Base-by-base conservation (phyloP, 2,113 vertebrate species). In the Alligator mississippiensis region DNA sequence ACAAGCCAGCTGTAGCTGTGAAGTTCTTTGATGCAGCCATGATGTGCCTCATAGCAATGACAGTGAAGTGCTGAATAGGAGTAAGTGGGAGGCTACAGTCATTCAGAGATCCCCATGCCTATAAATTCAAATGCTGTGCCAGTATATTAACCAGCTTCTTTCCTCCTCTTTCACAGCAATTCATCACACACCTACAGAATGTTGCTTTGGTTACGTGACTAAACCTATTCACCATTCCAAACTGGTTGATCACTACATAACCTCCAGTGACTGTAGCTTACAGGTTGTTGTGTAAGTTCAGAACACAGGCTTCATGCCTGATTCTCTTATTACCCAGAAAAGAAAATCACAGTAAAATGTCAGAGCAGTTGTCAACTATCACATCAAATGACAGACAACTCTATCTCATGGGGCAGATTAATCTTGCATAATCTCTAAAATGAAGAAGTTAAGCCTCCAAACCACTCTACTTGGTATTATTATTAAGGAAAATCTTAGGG, bases 261-360 rank as follows among this genome's bases (percentile, higher is more conserved):
- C 76, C 21, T 8, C n/a, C 57, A 7, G 4, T 3, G 34, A 47
- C 5, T 86, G 84, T 25, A 13, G 15, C 3, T 16, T 59, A 21
- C 19, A 28, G 13, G 76, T 76, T 24, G 25, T 70, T 15, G 84
- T 86, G 84, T 86, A 59, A 86, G 84, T 86, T 78, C 6, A 54
- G 6, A 21, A 38, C 8, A 55, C 19, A 13, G 24, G 4, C 6
- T 47, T 30, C 15, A 11, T 11, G 10, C 30, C 70, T 24, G 70
- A 72, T 72, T 72, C 11, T 38, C 70, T 12, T 13, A 8, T 12
- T 38, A 24, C 19, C 68, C 19, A 11, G 4, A 19, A 12, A 22
- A 4, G 34, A 13, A 12, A 11, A 34, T 17, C n/a, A 11, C 30
- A 72, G 11, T 11, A 19, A 34, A 9, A 72, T 38, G 34, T 19